These are phyloP conservation scores for Orcinus orca DNA, from an alignment of 2,113 vertebrate genomes.

Conservation along the genomic window DNA sequence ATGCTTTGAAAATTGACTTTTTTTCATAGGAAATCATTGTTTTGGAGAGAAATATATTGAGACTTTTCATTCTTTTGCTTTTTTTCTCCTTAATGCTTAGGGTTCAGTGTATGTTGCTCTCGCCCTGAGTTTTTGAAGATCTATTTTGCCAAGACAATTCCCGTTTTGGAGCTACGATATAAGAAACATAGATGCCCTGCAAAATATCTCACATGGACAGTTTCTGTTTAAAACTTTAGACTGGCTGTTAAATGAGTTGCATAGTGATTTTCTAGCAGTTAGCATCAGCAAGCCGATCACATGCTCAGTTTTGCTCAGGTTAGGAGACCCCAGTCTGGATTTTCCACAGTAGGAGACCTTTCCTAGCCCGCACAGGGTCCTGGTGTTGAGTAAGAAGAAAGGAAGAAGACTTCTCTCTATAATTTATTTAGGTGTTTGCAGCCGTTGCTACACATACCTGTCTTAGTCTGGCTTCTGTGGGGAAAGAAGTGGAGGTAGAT, in stretches of 20 bases:
- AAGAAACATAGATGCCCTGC: not conserved
- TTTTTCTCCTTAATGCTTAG: not conserved
- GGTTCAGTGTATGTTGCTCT: not conserved
- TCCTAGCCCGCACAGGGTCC: not conserved
- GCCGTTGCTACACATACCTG: not conserved
- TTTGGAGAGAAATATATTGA: slow-evolving; percentile 5
- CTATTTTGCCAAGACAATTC: not conserved
- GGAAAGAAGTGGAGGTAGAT: not conserved
- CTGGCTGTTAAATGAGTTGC: not conserved
- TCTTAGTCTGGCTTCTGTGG: not conserved
- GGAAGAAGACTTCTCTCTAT: not conserved
- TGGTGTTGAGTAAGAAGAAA: not conserved
- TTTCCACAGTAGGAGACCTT: not conserved
- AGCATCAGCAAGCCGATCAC: not conserved
- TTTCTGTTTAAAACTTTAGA: not conserved
- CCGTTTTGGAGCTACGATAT: not conserved
- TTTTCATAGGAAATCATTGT: not conserved
- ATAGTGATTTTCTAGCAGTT: not conserved
- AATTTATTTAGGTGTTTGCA: not conserved
- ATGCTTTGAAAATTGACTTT: slow-evolving; percentile 19
- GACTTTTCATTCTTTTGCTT: not conserved
- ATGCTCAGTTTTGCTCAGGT: not conserved
- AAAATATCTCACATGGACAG: not conserved
- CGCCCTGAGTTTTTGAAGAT: not conserved
- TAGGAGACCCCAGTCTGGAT: not conserved